Base-by-base conservation (phyloP, 2,113 vertebrate genomes). In the Anhinga anhinga region DNA sequence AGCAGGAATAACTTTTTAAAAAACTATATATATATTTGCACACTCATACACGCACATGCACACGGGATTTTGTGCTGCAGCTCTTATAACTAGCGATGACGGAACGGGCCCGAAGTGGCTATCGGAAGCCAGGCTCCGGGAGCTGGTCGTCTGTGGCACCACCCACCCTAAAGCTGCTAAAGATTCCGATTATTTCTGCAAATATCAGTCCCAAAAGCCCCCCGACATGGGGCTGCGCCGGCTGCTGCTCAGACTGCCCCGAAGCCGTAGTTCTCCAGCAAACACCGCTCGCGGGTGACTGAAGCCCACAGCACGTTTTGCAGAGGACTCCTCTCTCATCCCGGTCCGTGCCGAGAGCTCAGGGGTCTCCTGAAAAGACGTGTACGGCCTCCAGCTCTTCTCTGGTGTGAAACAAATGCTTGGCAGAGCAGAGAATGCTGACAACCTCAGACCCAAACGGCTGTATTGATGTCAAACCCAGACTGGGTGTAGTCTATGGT, bases 381-480 rank as follows among this genome's bases (percentile, higher is more conserved):
- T 4, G 9, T 0, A 10, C 0, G 6, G n/a, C 62, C 86, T 55
- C 15, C 76, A 49, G 86, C 85, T 63, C 55, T 20, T 21, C 71
- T 18, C 52, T 4, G 22, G 17, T 10, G 36, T 17, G 88, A 16
- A 29, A 50, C 9, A 11, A 11, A 5, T 4, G 69, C 65, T 32
- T 4, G 32, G 62, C 66, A 67, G 86, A 32, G 88, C 67, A 29
- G 65, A 10, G 72, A 4, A 15, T 6, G 3, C 10, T 0, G 3
- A 4, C 13, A 15, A 62, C 44, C 82, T 99, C 98, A 99, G 88
- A 99, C 99, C 99, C 99, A 99, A 40, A 99, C 99, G 44, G 99
- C 99, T 61, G 99, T 99, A 95, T 99, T 99, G 96, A 99, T 98
- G 95, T 99, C 99, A 98, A 99, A 99, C 76, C 99, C 98, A 0